Evolutionary conservation across 2,113 vertebrate species (phyloP).

Genomic region (Toxotes chatareus): DNA sequence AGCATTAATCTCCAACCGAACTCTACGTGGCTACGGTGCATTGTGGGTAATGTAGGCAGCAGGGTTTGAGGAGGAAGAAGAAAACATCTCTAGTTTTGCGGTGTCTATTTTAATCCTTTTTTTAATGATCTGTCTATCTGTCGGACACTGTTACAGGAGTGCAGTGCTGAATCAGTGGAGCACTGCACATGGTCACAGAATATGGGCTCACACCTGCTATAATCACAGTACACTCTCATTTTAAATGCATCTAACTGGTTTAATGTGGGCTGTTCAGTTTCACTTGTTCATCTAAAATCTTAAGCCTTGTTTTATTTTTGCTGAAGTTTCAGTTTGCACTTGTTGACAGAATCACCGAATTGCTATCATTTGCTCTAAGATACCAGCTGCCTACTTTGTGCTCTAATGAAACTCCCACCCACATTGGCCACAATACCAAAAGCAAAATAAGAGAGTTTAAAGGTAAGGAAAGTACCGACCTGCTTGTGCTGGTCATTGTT

Average conservation of each 20-base stretch:
- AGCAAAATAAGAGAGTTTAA: neutral
- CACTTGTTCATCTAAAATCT: neutral
- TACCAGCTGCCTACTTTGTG: slow-evolving; percentile 1
- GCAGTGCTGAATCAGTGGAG: no score
- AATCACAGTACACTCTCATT: neutral
- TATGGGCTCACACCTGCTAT: neutral
- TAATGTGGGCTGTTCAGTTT: neutral
- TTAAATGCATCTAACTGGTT: neutral
- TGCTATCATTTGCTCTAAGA: no score
- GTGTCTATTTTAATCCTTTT: no score
- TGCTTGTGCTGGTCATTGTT: neutral
- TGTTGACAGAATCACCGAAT: neutral
- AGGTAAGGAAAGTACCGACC: neutral
- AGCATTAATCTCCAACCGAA: neutral
- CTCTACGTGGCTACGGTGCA: neutral
- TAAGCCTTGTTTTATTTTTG: neutral
- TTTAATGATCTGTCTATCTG: no score
- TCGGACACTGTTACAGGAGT: no score
- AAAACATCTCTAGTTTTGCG: no score
- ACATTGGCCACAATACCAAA: neutral
- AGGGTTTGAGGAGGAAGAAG: no score
- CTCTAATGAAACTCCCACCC: neutral
- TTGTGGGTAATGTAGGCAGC: neutral
- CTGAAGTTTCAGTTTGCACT: neutral
- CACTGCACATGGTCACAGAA: neutral